Percentiles rank a stretch among this genome's conserved stretches.
These are phyloP conservation scores for Dryas iulia DNA, from an alignment of 1,140 invertebrate genomes.

Conservation along the genomic window DNA sequence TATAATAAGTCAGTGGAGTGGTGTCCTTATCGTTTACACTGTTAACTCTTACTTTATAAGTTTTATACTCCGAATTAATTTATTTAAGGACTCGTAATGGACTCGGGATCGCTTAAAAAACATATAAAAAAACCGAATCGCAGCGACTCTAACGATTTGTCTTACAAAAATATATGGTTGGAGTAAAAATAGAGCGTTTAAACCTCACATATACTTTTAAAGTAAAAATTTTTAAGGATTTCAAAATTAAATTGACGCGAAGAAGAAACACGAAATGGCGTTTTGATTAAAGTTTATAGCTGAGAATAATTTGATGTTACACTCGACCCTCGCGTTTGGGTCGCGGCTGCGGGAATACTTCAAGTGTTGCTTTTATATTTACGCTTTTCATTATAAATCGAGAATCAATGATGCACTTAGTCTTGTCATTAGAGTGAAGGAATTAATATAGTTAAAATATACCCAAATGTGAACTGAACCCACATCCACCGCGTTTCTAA, in stretches of 20 bases:
- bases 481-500: too few species aligned
- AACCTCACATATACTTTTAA: background rate
- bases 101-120: background rate
- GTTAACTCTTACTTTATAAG: background rate
- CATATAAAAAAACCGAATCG: background rate
- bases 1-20: background rate
- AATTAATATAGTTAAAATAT: too few species aligned
- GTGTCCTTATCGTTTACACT: background rate
- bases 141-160: constrained; percentile 1
- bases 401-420: too few species aligned
- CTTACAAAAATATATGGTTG: background rate
- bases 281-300: background rate
- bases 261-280: background rate
- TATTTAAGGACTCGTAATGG: background rate
- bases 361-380: too few species aligned
- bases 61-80: constrained; percentile 1
- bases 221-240: background rate
- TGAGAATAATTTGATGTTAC: background rate
- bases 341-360: background rate
- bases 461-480: too few species aligned
- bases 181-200: background rate
- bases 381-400: too few species aligned
- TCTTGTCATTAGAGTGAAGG: too few species aligned
- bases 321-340: background rate
- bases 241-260: background rate